These are phyloP conservation scores for Holacanthus passer DNA, from an alignment of 2,113 vertebrate species.

Conservation along the genomic window DNA sequence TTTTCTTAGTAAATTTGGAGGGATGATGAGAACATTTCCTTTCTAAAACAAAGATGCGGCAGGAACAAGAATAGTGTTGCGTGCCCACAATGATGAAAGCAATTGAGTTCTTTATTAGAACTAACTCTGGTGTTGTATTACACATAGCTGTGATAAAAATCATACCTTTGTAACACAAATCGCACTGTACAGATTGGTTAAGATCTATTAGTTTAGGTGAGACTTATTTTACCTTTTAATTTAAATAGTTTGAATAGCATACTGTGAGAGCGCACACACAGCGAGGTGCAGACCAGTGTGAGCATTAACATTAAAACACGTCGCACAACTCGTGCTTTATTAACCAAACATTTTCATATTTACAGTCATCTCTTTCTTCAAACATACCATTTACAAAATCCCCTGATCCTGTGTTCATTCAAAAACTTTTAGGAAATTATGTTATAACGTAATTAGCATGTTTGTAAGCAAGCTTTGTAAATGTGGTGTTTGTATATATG, in stretches of 20 bases:
- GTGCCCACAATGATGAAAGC: background rate
- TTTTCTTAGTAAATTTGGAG: background rate
- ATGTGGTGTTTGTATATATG: too few species aligned
- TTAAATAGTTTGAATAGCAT: background rate
- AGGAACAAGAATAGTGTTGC: background rate
- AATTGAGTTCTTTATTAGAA: background rate
- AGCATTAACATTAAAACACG: background rate
- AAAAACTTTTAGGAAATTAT: background rate
- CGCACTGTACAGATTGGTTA: background rate
- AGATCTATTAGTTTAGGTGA: background rate
- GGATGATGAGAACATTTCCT: constrained; percentile 13
- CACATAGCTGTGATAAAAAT: background rate
- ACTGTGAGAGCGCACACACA: too few species aligned
- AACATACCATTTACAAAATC: background rate
- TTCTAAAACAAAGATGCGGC: background rate
- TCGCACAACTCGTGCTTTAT: background rate
- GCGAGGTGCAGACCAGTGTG: too few species aligned
- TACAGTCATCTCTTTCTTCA: background rate
- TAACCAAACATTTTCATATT: background rate
- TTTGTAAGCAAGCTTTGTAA: too few species aligned
- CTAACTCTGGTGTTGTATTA: background rate
- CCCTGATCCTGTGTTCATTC: background rate
- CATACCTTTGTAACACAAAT: background rate
- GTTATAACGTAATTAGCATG: too few species aligned
- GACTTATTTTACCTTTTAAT: background rate